Evolutionary conservation across 2,888 invertebrate genomes (phyloP).

Genomic region (Drosophila greeni): DNA sequence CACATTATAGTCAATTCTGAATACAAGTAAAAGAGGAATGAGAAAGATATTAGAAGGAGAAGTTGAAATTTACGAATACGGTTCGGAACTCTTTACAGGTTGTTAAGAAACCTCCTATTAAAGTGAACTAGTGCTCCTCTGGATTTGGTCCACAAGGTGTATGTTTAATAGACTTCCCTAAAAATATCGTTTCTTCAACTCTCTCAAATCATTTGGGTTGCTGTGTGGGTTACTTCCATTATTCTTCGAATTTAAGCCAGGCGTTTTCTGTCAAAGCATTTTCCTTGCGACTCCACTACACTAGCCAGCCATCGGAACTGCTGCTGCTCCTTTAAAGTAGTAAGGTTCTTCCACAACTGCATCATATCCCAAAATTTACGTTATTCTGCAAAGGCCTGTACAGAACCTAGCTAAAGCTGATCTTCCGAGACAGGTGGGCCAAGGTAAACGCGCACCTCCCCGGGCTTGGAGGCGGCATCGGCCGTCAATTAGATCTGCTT

Average conservation of each 20-base stretch:
- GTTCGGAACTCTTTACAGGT: not conserved
- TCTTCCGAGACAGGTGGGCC: not conserved
- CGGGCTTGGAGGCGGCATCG: not conserved
- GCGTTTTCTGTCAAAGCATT: not conserved
- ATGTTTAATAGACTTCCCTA: not conserved
- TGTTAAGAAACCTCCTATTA: not conserved
- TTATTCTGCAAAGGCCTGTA: not conserved
- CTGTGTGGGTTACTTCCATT: not conserved
- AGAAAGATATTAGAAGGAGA: not conserved
- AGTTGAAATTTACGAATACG: not conserved
- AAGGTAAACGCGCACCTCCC: not conserved
- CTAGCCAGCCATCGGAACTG: not conserved
- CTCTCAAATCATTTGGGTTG: not conserved
- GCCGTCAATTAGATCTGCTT: not conserved
- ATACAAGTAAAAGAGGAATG: not conserved
- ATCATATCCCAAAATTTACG: not conserved
- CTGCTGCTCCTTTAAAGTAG: conserved; percentile 2
- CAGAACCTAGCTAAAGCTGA: not conserved
- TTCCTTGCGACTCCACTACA: not conserved
- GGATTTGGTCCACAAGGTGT: not conserved
- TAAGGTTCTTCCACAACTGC: not conserved
- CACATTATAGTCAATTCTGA: not conserved
- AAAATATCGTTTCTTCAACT: not conserved
- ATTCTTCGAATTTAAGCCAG: not conserved
- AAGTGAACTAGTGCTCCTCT: not conserved